Conservation (phyloP, 2,888 invertebrate genomes). For the Tanytarsus gracilentus region DNA sequence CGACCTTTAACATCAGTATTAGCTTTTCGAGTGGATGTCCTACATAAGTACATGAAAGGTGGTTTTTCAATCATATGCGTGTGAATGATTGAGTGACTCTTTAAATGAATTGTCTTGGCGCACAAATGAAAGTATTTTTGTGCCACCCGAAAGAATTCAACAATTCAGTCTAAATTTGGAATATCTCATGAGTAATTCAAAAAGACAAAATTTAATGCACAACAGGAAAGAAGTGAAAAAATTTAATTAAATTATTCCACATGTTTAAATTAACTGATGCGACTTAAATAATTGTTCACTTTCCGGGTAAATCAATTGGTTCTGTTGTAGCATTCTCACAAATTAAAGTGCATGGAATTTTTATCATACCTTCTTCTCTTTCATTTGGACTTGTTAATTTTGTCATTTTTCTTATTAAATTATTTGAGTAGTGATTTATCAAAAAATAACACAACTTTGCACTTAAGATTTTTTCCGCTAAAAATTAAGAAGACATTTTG, state of each 20-base stretch:
- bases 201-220: no score
- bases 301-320: slow-evolving; percentile 6
- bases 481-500: neutral
- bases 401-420: slow-evolving; percentile 4
- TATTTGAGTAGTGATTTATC: neutral
- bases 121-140: no score
- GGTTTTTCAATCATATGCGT: no score
- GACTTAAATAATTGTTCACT: slow-evolving; percentile 18
- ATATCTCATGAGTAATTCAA: no score
- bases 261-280: neutral
- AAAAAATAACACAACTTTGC: neutral
- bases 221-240: neutral
- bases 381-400: neutral
- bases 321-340: neutral
- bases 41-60: no score
- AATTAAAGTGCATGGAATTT: neutral
- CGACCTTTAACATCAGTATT: no score
- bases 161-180: no score
- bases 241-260: neutral
- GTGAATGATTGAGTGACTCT: no score
- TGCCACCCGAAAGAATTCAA: no score
- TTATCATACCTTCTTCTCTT: neutral
- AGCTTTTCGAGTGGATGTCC: no score
- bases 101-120: no score
- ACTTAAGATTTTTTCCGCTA: neutral